Evolutionary conservation across 1,140 invertebrate genomes (phyloP), one percentile per base, ranked within the genome.

Genomic region (Polypedilum vanderplanki): DNA sequence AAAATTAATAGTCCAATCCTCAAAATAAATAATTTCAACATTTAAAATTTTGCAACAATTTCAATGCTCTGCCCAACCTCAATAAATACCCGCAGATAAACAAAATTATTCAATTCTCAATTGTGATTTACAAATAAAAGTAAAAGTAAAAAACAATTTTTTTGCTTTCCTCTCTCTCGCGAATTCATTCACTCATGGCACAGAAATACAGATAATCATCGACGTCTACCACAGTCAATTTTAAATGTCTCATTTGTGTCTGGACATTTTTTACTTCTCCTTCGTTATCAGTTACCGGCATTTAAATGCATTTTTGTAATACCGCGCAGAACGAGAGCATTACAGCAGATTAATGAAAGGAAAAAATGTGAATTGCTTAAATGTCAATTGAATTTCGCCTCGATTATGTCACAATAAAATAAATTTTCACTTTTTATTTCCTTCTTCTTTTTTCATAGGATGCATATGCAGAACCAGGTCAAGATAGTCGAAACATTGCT

Each of bases 401-500:
- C 12, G 46, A 57, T 57, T n/a, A 57, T 57, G 46, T n/a, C 46
- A n/a, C 46, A 57, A 57, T n/a, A 4, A 4, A 41, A 73, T 73
- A 64, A 18, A 70, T 70, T 75, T 33, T 74, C 41, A 74, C 40
- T 73, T 74, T 22, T 15, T 41, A 75, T 76, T 57, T 73, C 64
- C 64, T 76, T n/a, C n/a, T 17, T 75, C 74, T 77, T 78, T 75
- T 73, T 73, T 83, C 81, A 7, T 81, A 94, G 93, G 93, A 95
- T 84, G 91, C 93, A 9, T 95, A 91, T 80, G 91, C 91, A 0
- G 90, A 94, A 78, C 84, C 89, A 40, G 88, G 86, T 24, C 89
- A 91, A 76, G 93, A 95, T 78, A 93, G 90, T 0, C 85, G 93
- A 73, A 96, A 96, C 81, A 92, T 95, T 73, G 92, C 92, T 0